phyloP scores from a whole-genome alignment of 2,888 invertebrate species.

The Thysanoteuthis rhombus region DNA sequence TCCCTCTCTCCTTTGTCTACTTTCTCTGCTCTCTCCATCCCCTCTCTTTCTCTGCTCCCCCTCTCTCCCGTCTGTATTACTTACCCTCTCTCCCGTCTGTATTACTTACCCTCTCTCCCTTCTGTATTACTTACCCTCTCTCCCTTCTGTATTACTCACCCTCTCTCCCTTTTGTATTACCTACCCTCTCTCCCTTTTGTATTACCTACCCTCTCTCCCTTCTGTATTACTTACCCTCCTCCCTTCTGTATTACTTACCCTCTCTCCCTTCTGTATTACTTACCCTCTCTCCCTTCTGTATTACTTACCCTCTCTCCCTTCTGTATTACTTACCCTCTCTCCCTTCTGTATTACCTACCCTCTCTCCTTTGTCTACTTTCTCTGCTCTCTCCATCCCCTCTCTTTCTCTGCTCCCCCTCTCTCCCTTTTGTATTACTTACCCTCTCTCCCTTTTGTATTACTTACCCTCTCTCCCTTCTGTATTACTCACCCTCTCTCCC shows the following conservation, averaged over 20 bases:
- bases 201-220: neutral
- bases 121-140: too few species aligned
- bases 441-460: neutral
- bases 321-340: neutral
- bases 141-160: neutral
- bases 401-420: neutral
- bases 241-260: neutral
- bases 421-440: too few species aligned
- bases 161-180: too few species aligned
- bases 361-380: neutral
- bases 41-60: neutral
- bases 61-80: neutral
- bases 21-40: neutral
- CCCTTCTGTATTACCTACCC: too few species aligned
- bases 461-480: neutral
- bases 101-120: too few species aligned
- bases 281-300: neutral
- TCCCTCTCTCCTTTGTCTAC: neutral
- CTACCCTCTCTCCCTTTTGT: neutral
- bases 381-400: neutral
- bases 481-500: neutral
- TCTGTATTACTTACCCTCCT: neutral
- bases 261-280: neutral
- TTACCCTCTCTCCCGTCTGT: neutral
- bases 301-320: neutral